Evolutionary conservation across 2,113 vertebrate genomes (phyloP), one percentile per base, ranked within the genome.

Genomic region (Grammomys surdaster): DNA sequence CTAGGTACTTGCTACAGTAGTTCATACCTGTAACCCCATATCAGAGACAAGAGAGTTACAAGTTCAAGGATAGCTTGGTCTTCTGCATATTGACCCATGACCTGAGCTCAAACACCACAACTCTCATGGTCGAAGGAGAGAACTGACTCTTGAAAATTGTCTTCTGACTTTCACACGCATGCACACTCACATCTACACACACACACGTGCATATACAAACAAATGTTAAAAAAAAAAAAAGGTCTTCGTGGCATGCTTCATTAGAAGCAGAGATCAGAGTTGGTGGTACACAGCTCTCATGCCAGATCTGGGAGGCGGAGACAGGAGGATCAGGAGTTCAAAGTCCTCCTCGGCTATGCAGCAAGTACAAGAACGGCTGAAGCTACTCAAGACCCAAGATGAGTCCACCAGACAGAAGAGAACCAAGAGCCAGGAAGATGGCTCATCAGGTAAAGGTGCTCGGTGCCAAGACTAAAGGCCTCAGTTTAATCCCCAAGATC

Each of bases 101-200:
- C 20, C 51, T n/a, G 36, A 81, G 54, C 58, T 81, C 36, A n/a
- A 20, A n/a, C 51, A 81, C 54, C 54, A 81, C 19, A 40, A 11
- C 3, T 40, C 72, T 75, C n/a, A 20, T 75, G 72, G n/a, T 43
- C 40, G 67, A 70, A 72, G n/a, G 72, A 40, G n/a, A 43, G 72
- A 75, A 73, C 70, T 40, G 70, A 22, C 22, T 73, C 17, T 22
- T 6, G 26, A 65, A 65, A 65, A 26, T 65, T 65, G 63, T 28
- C 20, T 11, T 65, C 63, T 65, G 63, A 65, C 24, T 26, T 65
- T 65, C 63, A 65, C 24, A 26, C 7, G 9, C 63, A 67, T 11
- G 9, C 65, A 67, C 28, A 5, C 11, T 0, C 28, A 13, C 65
- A 13, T 24, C 5, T 10, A 4, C 1, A 4, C 22, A 24, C 24